These are phyloP conservation scores for Raja brachyura DNA, from an alignment of 2,113 vertebrate genomes.

Conservation along the genomic window DNA sequence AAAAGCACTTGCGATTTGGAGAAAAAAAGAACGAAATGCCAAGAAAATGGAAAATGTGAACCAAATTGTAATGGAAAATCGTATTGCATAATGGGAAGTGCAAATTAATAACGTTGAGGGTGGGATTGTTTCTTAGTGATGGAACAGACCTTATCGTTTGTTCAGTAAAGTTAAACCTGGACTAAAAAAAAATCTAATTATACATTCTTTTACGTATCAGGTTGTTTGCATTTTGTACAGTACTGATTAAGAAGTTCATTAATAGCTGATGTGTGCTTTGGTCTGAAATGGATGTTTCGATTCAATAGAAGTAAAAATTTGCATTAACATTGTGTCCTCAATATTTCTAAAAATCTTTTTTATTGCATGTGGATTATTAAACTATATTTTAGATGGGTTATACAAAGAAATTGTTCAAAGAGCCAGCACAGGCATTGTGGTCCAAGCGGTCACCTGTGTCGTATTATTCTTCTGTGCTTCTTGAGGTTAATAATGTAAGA, in stretches of 20 bases:
- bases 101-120: background rate
- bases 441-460: background rate
- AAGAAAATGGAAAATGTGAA: background rate
- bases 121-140: background rate
- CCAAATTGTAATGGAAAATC: background rate
- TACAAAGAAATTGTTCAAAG: background rate
- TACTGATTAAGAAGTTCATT: background rate
- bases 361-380: background rate
- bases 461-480: too few relatives aligned
- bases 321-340: too few relatives aligned
- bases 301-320: too few relatives aligned
- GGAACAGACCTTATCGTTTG: background rate
- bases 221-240: background rate
- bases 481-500: too few relatives aligned
- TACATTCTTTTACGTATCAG: background rate
- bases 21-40: background rate
- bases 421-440: background rate
- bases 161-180: background rate
- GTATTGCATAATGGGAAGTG: background rate
- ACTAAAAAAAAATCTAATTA: background rate
- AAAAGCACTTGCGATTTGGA: background rate
- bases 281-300: too few relatives aligned
- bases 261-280: background rate
- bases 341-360: too few relatives aligned
- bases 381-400: background rate